Percentiles rank a stretch among this genome's conserved stretches.
phyloP scores from a whole-genome alignment of 2,888 invertebrate species.

The Hipparchia sbordonii region DNA sequence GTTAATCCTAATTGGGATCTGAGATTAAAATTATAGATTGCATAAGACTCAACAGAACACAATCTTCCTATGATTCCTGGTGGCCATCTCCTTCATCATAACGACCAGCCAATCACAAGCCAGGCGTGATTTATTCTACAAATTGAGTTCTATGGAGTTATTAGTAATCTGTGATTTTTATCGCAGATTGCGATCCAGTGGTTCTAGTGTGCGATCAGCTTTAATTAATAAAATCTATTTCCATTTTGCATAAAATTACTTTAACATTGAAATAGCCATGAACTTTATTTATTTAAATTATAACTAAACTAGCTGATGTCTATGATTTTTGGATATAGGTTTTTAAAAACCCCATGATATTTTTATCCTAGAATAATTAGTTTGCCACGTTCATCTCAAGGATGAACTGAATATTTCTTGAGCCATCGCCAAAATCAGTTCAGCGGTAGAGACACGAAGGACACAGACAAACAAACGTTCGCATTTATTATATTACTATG shows the following conservation, averaged over 20 bases:
- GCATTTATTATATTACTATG: not conserved
- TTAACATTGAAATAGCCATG: conserved; percentile 16
- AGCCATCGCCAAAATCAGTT: not conserved
- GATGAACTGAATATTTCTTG: not conserved
- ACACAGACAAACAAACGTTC: not conserved
- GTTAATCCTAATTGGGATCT: too few relatives aligned
- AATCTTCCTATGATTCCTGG: too few relatives aligned
- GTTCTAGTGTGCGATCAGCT: not conserved
- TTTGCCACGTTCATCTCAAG: too few relatives aligned
- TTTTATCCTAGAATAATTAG: not conserved
- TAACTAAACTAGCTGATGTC: too few relatives aligned
- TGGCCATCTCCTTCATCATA: too few relatives aligned
- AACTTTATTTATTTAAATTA: conserved; percentile 17
- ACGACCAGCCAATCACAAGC: too few relatives aligned
- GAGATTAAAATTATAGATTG: too few relatives aligned
- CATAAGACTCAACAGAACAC: too few relatives aligned
- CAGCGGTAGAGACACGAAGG: not conserved
- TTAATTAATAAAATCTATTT: conserved; percentile 9
- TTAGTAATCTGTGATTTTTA: too few relatives aligned
- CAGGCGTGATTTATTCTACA: too few relatives aligned
- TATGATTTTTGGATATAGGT: not conserved
- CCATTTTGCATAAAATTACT: conserved; percentile 19
- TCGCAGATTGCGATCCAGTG: too few relatives aligned
- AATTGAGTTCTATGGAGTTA: too few relatives aligned
- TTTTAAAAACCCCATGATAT: not conserved